Percentiles rank a stretch among this genome's conserved stretches.
phyloP scores from a whole-genome alignment of 1,140 invertebrate species.

The Atta texana region DNA sequence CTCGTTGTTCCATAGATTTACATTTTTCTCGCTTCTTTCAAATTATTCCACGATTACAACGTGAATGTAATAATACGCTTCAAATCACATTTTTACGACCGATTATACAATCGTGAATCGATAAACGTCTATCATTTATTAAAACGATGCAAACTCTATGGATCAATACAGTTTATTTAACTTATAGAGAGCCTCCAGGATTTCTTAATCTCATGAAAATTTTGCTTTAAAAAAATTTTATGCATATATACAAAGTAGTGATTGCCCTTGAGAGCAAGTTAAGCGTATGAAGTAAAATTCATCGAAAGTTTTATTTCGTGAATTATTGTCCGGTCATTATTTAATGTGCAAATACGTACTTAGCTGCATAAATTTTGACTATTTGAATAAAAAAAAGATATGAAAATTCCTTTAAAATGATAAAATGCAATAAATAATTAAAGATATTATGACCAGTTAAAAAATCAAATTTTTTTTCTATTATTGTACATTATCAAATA shows the following conservation, averaged over 20 bases:
- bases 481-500: too few relatives aligned
- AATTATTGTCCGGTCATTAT: constrained; percentile 27
- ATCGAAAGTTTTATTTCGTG: constrained; percentile 8
- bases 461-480: too few relatives aligned
- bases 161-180: neutral
- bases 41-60: neutral
- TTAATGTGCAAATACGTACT: constrained; percentile 15
- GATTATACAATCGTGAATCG: neutral
- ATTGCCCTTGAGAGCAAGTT: too few relatives aligned
- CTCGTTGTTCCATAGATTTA: constrained; percentile 23
- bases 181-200: neutral
- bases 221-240: neutral
- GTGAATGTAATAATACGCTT: neutral
- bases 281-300: neutral
- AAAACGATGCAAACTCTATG: neutral
- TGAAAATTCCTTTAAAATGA: neutral
- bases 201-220: neutral
- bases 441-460: neutral
- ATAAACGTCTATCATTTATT: neutral
- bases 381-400: neutral
- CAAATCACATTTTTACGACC: neutral
- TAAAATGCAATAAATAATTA: neutral
- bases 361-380: constrained; percentile 5
- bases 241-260: neutral
- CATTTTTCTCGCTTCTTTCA: neutral